A percentile compares a stretch with the other conserved stretches of the same genome.
Evolutionary conservation across 2,113 vertebrate species (phyloP).

Genomic region (Lucifuga dentata): DNA sequence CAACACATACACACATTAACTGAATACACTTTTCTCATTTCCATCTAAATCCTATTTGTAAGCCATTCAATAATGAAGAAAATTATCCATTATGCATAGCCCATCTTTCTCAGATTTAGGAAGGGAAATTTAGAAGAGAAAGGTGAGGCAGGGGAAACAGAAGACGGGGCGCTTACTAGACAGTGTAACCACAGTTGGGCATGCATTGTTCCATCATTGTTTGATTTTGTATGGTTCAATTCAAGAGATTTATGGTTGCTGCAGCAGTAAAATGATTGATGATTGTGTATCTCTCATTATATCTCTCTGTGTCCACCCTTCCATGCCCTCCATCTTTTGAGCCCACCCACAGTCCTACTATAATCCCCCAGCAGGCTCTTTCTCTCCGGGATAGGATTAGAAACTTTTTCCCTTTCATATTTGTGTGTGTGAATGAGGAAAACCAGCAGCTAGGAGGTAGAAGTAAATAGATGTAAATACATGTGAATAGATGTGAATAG

Average conservation of each 20-base stretch:
- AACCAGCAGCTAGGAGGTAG: conserved; percentile 46
- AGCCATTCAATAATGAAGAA: conserved; percentile 11
- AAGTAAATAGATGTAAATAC: conserved; percentile 55
- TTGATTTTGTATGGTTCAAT: neutral
- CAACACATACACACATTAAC: conserved; percentile 13
- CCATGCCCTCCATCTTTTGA: conserved; percentile 55
- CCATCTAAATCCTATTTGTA: conserved; percentile 30
- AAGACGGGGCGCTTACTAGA: neutral
- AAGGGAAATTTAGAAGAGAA: neutral
- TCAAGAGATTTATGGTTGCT: neutral
- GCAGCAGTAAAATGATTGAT: neutral
- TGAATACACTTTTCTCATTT: conserved; percentile 7
- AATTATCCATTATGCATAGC: conserved; percentile 2
- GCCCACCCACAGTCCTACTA: conserved; percentile 59
- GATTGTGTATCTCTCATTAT: conserved; percentile 25
- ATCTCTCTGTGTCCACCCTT: conserved; percentile 37
- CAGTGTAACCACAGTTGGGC: no score
- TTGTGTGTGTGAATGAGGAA: conserved; percentile 40
- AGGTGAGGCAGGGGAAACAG: neutral
- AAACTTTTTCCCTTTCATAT: conserved; percentile 39
- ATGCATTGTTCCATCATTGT: no score
- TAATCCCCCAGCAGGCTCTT: conserved; percentile 71
- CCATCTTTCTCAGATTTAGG: neutral
- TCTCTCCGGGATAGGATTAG: conserved; percentile 73
- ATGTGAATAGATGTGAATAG: no score